phyloP scores from a whole-genome alignment of 2,797 vertebrate genomes.

The Enteromius argenteus region DNA sequence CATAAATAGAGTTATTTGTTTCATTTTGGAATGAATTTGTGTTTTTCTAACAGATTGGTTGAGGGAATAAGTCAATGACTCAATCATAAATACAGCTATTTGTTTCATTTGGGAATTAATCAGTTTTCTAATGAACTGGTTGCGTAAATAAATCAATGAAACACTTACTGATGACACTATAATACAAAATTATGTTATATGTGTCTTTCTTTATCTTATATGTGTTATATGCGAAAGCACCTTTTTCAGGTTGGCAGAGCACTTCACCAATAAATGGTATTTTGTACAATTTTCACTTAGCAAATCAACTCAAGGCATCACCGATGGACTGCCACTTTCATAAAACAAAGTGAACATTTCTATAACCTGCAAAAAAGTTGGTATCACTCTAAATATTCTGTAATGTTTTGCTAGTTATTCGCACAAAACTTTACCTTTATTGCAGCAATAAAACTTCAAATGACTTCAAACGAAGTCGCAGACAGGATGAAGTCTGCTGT shows the following conservation, averaged over 20 bases:
- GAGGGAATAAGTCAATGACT: not conserved
- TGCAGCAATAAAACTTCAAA: conserved; percentile 16
- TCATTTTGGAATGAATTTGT: not conserved
- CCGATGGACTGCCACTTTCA: not conserved
- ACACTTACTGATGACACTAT: not conserved
- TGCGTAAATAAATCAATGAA: not conserved
- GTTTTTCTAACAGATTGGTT: not conserved
- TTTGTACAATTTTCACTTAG: not conserved
- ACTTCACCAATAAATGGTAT: not conserved
- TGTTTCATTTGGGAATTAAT: not conserved
- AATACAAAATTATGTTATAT: not conserved
- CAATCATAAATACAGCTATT: not conserved
- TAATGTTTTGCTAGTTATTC: not conserved
- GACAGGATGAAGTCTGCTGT: conserved; percentile 6
- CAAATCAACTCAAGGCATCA: not conserved
- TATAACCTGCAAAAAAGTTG: not conserved
- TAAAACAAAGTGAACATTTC: not conserved
- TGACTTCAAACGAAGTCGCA: conserved; percentile 3
- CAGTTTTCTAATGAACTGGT: not conserved
- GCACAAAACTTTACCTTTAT: not conserved
- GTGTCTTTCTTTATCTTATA: too few species aligned
- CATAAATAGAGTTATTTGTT: not conserved
- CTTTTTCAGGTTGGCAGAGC: not conserved
- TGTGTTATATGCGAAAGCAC: not conserved
- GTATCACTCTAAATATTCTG: not conserved